These are phyloP conservation scores for Rotaria socialis DNA, from an alignment of 2,888 invertebrate species.

Conservation along the genomic window DNA sequence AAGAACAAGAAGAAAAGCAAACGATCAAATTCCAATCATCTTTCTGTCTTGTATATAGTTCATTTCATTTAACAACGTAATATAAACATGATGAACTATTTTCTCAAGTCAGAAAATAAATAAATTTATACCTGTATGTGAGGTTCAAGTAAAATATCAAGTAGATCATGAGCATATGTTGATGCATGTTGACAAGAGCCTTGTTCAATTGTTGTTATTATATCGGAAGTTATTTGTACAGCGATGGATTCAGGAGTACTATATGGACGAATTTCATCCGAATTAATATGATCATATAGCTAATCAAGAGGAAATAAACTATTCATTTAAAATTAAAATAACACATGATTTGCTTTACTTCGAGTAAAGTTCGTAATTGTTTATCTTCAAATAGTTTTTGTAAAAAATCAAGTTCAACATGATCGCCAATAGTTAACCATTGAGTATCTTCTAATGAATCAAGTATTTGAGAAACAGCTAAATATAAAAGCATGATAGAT, in stretches of 20 bases:
- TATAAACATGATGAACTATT: neutral
- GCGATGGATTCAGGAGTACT: neutral
- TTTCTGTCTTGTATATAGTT: neutral
- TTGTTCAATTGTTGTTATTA: neutral
- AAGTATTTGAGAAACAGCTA: conserved; percentile 79
- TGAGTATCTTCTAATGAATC: conserved; percentile 91
- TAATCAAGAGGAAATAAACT: neutral
- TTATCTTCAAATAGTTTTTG: conserved; percentile 35
- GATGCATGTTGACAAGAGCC: neutral
- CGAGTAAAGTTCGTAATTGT: conserved; percentile 25
- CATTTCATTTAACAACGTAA: neutral
- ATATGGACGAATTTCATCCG: conserved; percentile 32
- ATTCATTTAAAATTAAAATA: neutral
- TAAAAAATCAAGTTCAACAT: conserved; percentile 32
- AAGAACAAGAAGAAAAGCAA: neutral
- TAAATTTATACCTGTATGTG: neutral
- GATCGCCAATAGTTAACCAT: conserved; percentile 68
- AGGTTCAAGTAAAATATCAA: neutral
- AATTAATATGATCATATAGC: conserved; percentile 36
- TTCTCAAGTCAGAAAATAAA: neutral
- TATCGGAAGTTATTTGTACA: neutral
- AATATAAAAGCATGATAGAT: neutral
- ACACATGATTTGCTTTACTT: neutral
- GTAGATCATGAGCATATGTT: neutral
- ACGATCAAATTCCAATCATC: conserved; percentile 7